Conservation (phyloP, 2,113 vertebrate genomes). For the Gasterosteus nipponicus region DNA sequence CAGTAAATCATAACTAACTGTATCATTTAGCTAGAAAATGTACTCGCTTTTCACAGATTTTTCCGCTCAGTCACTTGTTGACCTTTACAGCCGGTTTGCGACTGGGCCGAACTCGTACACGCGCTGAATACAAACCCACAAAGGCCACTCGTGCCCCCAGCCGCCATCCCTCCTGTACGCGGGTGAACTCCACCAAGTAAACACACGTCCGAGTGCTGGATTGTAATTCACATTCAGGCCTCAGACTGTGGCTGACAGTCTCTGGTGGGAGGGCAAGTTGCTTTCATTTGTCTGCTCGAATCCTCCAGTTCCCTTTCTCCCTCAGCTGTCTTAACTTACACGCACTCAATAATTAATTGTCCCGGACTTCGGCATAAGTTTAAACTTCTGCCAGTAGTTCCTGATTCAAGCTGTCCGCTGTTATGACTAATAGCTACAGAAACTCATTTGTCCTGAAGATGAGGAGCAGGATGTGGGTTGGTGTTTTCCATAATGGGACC, state of each 20-base stretch:
- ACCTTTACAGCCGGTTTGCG: constrained; percentile 40
- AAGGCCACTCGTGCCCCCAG: constrained; percentile 45
- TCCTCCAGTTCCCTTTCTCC: constrained; percentile 28
- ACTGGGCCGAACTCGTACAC: constrained; percentile 43
- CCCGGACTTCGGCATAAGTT: constrained; percentile 55
- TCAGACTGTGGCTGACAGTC: constrained; percentile 54
- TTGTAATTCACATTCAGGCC: constrained; percentile 54
- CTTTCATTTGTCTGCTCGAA: constrained; percentile 62
- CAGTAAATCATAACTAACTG: constrained; percentile 4
- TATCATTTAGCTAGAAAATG: neutral
- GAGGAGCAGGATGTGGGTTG: constrained; percentile 16
- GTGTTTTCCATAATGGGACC: constrained; percentile 21
- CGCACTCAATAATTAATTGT: constrained; percentile 47
- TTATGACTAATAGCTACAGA: constrained; percentile 42
- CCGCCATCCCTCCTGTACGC: constrained; percentile 47
- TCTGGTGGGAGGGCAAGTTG: constrained; percentile 44
- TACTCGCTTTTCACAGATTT: constrained; percentile 6
- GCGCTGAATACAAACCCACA: constrained; percentile 53
- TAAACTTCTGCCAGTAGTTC: constrained; percentile 11
- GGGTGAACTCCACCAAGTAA: constrained; percentile 50
- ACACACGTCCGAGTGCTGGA: constrained; percentile 44
- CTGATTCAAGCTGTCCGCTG: constrained; percentile 30
- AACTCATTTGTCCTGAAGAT: constrained; percentile 41
- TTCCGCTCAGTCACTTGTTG: constrained; percentile 34
- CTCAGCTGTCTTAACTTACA: constrained; percentile 43